phyloP scores from a whole-genome alignment of 2,113 vertebrate genomes.

The Ranitomeya imitator region DNA sequence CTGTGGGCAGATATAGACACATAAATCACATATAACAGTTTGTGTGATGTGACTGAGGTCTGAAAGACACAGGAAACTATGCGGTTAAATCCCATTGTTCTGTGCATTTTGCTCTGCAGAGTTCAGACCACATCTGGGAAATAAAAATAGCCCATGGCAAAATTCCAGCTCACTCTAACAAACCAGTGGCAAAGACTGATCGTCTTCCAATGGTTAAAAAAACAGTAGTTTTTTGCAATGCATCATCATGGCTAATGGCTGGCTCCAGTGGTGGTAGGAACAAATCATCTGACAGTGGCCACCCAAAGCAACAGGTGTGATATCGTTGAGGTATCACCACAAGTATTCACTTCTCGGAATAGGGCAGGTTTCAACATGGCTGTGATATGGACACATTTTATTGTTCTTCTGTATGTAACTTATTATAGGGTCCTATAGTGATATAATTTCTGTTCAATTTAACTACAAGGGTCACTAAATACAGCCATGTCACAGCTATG shows the following conservation, averaged over 20 bases:
- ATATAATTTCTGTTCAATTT: too few species aligned
- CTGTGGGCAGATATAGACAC: background rate
- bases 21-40: background rate
- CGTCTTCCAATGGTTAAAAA: background rate
- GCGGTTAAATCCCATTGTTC: background rate
- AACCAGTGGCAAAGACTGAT: background rate
- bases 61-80: constrained; percentile 16
- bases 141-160: constrained; percentile 4
- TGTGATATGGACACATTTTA: background rate
- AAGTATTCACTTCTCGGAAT: background rate
- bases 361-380: background rate
- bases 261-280: background rate
- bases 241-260: background rate
- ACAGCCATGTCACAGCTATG: too few species aligned
- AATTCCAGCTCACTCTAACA: background rate
- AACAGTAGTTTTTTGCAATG: background rate
- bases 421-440: too few species aligned
- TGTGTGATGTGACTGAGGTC: background rate
- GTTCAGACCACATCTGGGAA: constrained; percentile 12
- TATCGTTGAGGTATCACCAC: background rate
- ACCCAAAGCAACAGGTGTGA: background rate
- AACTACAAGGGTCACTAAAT: too few species aligned
- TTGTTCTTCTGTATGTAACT: too few species aligned
- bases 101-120: background rate
- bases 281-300: background rate